Evolutionary conservation across 2,113 vertebrate genomes (phyloP).

Genomic region (Lasiurus cinereus): DNA sequence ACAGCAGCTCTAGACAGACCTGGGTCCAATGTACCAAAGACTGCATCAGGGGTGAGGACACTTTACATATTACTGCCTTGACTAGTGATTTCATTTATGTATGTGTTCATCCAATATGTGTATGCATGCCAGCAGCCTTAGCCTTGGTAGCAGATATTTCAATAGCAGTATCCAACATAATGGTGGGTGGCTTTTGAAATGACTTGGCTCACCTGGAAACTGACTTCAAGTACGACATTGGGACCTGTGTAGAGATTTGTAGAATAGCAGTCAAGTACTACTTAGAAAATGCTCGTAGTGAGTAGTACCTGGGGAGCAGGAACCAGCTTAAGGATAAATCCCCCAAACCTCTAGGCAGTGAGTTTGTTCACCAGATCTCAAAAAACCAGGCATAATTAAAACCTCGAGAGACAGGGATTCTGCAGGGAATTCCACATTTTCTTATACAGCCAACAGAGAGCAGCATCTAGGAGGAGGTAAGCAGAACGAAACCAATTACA

Average conservation of each 20-base stretch:
- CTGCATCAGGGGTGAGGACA: background rate
- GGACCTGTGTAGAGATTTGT: background rate
- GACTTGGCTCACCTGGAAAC: background rate
- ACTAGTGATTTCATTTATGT: background rate
- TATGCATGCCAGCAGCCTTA: background rate
- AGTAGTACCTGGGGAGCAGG: background rate
- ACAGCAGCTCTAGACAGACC: background rate
- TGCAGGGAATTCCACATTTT: background rate
- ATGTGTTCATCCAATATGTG: background rate
- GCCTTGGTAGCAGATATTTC: background rate
- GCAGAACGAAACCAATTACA: background rate
- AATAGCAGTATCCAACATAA: background rate
- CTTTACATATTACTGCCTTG: background rate
- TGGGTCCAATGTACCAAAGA: background rate
- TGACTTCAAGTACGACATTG: background rate
- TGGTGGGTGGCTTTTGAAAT: constrained; percentile 8
- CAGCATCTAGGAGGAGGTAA: background rate
- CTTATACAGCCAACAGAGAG: background rate
- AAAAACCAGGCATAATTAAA: background rate
- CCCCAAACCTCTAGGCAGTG: background rate
- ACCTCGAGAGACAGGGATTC: background rate
- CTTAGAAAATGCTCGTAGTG: background rate
- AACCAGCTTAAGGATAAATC: background rate
- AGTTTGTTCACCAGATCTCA: background rate
- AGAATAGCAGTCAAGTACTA: background rate